phyloP scores from a whole-genome alignment of 2,888 invertebrate genomes.

The Cheilosia variabilis region DNA sequence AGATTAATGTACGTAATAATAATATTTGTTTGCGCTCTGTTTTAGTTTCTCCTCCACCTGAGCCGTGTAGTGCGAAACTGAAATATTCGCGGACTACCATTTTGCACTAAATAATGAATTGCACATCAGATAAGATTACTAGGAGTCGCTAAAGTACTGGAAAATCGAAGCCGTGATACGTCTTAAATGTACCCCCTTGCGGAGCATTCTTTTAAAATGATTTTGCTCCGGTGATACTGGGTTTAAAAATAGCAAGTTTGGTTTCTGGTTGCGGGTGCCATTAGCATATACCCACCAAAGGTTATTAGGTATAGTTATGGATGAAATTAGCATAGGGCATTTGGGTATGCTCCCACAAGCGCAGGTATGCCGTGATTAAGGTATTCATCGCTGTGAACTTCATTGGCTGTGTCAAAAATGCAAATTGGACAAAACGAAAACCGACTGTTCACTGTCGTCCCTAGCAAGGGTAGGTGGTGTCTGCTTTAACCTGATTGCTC shows the following conservation, averaged over 20 bases:
- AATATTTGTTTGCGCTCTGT: no score
- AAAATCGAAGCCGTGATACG: no score
- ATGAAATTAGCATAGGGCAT: background rate
- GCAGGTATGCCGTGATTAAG: background rate
- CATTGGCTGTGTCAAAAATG: constrained; percentile 1
- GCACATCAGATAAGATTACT: no score
- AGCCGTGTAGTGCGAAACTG: no score
- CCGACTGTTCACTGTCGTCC: background rate
- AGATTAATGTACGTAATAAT: no score
- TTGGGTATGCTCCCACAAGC: background rate
- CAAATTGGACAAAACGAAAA: constrained; percentile 6
- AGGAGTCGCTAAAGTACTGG: no score
- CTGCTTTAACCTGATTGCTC: background rate
- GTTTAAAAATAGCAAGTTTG: background rate
- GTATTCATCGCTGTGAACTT: background rate
- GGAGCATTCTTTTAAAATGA: background rate
- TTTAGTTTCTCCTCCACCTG: no score
- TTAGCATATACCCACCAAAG: background rate
- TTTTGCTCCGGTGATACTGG: background rate
- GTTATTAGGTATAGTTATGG: background rate
- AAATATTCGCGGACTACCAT: no score
- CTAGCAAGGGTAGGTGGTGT: background rate
- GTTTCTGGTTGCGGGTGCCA: background rate
- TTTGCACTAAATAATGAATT: no score
- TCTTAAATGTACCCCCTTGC: background rate